A percentile compares a stretch with the other conserved stretches of the same genome.
Conservation (phyloP, 2,113 vertebrate genomes). For the Myrmecobius fasciatus region DNA sequence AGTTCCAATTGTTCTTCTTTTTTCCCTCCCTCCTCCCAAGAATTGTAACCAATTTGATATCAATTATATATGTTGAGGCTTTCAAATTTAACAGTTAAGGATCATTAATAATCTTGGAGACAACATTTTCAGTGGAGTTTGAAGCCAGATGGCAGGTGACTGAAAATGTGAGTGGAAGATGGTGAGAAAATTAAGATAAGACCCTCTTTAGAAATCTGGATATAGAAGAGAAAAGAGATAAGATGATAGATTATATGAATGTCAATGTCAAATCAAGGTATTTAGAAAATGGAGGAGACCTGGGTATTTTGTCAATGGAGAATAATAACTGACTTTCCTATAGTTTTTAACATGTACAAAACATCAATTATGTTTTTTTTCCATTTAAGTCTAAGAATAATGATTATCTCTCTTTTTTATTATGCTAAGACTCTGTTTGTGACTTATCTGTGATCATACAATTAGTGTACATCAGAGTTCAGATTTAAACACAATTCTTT, state of each 20-base stretch:
- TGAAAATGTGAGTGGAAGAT: neutral
- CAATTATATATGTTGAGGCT: too few species aligned
- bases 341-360: neutral
- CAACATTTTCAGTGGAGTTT: neutral
- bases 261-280: neutral
- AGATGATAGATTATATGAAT: neutral
- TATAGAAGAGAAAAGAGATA: neutral
- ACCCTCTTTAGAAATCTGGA: neutral
- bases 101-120: neutral
- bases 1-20: neutral
- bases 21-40: neutral
- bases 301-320: neutral
- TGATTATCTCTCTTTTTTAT: neutral
- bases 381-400: neutral
- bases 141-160: neutral
- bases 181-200: neutral
- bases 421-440: neutral
- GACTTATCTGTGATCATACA: neutral
- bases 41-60: neutral
- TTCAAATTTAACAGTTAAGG: neutral
- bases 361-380: neutral
- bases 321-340: neutral
- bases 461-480: neutral
- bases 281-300: neutral
- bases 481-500: neutral